Conservation (phyloP, 2,888 invertebrate species). For the Coenonympha arcania region DNA sequence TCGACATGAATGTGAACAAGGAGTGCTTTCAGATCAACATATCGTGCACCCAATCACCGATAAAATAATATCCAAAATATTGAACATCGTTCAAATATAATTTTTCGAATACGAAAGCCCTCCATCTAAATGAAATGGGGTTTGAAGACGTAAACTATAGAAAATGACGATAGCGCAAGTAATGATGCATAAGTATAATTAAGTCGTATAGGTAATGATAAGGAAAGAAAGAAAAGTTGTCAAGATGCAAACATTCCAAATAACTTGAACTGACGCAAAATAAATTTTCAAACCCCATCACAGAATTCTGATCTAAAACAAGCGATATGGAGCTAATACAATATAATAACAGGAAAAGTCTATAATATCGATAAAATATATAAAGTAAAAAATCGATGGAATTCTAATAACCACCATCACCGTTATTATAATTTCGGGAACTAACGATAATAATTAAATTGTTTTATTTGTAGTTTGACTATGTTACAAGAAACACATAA, state of each 20-base stretch:
- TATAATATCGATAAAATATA: too few species aligned
- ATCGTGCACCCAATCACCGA: slow-evolving; percentile 72
- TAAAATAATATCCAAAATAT: slow-evolving; percentile 28
- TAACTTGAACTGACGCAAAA: slow-evolving; percentile 56
- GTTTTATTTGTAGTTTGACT: slow-evolving; percentile 32
- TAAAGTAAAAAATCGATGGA: slow-evolving; percentile 23
- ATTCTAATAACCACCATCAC: slow-evolving; percentile 47
- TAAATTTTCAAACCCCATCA: slow-evolving; percentile 72
- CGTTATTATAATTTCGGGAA: slow-evolving; percentile 27
- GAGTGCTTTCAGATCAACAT: slow-evolving; percentile 66
- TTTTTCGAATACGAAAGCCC: slow-evolving; percentile 55
- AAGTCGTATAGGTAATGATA: slow-evolving; percentile 49
- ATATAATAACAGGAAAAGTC: slow-evolving; percentile 24
- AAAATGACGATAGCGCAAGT: slow-evolving; percentile 43
- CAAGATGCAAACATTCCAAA: slow-evolving; percentile 74
- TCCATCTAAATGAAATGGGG: slow-evolving; percentile 71
- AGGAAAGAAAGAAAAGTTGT: slow-evolving; percentile 67
- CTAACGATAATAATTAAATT: slow-evolving; percentile 8
- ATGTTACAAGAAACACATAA: background rate
- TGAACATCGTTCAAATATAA: slow-evolving; percentile 26
- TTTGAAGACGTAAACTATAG: slow-evolving; percentile 61
- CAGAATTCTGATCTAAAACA: slow-evolving; percentile 52
- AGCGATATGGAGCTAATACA: slow-evolving; percentile 43
- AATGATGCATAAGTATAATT: slow-evolving; percentile 60
- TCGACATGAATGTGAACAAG: slow-evolving; percentile 51